Evolutionary conservation across 2,888 invertebrate species (phyloP).

Genomic region (Hermaeophaga mercurialis): DNA sequence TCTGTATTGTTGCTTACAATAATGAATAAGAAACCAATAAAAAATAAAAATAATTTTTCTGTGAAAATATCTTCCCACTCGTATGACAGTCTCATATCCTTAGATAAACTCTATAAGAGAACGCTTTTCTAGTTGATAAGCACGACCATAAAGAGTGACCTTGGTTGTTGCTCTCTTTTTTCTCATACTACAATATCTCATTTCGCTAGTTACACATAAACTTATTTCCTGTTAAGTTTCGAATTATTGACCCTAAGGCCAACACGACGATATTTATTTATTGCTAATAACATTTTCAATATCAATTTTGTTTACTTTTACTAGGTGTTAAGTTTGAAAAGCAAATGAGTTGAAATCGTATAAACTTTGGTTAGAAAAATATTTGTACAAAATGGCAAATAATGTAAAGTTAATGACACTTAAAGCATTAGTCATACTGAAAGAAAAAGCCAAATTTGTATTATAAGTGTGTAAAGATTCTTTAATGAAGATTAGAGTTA

Average conservation of each 20-base stretch:
- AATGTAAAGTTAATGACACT: no score
- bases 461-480: no score
- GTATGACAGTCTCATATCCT: neutral
- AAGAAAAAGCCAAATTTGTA: no score
- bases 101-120: neutral
- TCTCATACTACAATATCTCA: neutral
- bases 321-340: no score
- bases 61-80: neutral
- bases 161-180: neutral
- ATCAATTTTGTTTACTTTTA: no score
- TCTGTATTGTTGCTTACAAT: no score
- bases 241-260: conserved; percentile 27
- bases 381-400: no score
- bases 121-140: neutral
- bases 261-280: no score
- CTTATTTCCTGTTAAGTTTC: conserved; percentile 26
- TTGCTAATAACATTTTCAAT: neutral
- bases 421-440: no score
- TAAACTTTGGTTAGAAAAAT: no score
- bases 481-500: no score
- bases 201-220: neutral
- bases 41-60: neutral
- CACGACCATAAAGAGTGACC: neutral
- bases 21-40: neutral
- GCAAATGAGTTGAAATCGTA: no score